A percentile compares a stretch with the other conserved stretches of the same genome.
These are phyloP conservation scores for Melanargia galathea DNA, from an alignment of 2,888 invertebrate genomes.

Conservation along the genomic window DNA sequence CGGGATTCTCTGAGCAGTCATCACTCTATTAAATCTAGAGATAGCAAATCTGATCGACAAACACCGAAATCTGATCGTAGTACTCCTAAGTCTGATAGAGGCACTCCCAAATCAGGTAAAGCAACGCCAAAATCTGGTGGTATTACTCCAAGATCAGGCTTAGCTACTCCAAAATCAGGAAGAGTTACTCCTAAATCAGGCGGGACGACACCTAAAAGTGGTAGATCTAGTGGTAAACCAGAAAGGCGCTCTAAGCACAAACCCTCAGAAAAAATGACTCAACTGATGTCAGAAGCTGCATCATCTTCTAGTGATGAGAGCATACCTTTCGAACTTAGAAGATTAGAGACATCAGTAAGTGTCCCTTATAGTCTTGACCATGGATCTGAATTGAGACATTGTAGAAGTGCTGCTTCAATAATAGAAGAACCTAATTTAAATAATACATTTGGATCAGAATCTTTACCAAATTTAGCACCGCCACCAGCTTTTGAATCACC, in stretches of 20 bases:
- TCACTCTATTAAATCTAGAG: constrained; percentile 76
- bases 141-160: constrained; percentile 71
- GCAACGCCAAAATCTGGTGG: constrained; percentile 73
- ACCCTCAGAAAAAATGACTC: constrained; percentile 79
- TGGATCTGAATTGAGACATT: constrained; percentile 78
- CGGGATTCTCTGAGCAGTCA: constrained; percentile 78
- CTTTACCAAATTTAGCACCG: constrained; percentile 87
- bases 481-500: constrained; percentile 83
- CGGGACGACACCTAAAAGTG: constrained; percentile 81
- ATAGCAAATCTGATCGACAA: constrained; percentile 76
- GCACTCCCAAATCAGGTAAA: constrained; percentile 71
- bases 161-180: constrained; percentile 74
- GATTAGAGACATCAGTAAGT: constrained; percentile 83
- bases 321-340: constrained; percentile 73
- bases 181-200: constrained; percentile 73
- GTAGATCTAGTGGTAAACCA: constrained; percentile 77
- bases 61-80: constrained; percentile 76
- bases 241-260: constrained; percentile 75
- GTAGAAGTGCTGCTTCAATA: constrained; percentile 81
- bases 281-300: constrained; percentile 80
- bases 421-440: constrained; percentile 81
- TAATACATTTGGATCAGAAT: constrained; percentile 84
- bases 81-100: constrained; percentile 76
- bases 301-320: constrained; percentile 84
- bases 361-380: constrained; percentile 85